Base-by-base conservation (phyloP, 2,113 vertebrate species). In the Pterocles gutturalis region DNA sequence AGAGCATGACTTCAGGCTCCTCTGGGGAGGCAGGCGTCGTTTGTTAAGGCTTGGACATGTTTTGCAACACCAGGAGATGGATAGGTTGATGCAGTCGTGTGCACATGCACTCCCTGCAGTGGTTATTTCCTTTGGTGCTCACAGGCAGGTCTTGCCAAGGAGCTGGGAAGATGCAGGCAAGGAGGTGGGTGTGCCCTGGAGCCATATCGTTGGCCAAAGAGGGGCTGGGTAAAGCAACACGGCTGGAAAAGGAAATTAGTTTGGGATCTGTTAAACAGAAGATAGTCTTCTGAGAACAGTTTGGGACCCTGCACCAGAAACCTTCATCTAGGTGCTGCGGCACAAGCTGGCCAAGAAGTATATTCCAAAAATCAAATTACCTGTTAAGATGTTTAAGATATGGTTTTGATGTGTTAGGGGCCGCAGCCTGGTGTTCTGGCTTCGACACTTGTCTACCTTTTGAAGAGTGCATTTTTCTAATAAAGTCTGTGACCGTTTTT, bases 101-200 rank as follows among this genome's bases (percentile, higher is more conserved):
- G 20, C 21, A 4, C 19, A 5, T 0, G 0, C 1, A 1, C 3
- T 17, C 20, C 31, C 43, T 10, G 26, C 0, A 1, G 29, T 54
- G 51, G 18, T 36, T 9, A 7, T 36, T 54, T 24, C 2, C 3
- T 28, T 60, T 13, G 28, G 28, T 64, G 55, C 61, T 91, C 6
- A 0, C 43, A 34, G 64, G 25, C 0, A 13, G 46, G 3, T 62
- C 43, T 75, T 66, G 53, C 26, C 17, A 8, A 46, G 46, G 66
- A 83, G 36, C 7, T 5, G 14, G 13, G 21, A n/a, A 60, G 53
- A 25, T n/a, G n/a, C 0, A 2, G 28, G 0, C 1, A 18, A 24
- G 60, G 41, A 58, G 51, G 6, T 26, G 17, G 11, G 10, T 19
- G 33, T 67, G 31, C 61, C 45, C 43, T 41, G 28, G n/a, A 17